These are phyloP conservation scores for Diplazon laetatorius DNA, from an alignment of 2,888 invertebrate species.

Conservation along the genomic window DNA sequence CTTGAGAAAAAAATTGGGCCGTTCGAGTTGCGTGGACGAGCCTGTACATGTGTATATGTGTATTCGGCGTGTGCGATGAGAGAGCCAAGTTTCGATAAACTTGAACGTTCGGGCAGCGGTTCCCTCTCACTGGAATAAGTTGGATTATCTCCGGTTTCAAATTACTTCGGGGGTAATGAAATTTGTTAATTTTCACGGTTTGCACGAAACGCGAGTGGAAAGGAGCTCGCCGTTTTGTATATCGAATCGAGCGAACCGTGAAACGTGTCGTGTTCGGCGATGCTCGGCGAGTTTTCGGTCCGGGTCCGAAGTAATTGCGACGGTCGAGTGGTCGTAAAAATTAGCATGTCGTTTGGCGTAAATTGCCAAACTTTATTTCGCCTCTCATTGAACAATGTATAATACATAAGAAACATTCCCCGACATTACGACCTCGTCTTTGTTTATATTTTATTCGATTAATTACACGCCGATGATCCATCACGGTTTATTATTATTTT, in stretches of 20 bases:
- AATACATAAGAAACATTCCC: not conserved
- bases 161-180: conserved; percentile 60
- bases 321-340: conserved; percentile 48
- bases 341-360: conserved; percentile 55
- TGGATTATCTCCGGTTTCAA: conserved; percentile 51
- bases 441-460: conserved; percentile 10
- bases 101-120: conserved; percentile 24
- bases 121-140: conserved; percentile 30
- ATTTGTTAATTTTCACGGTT: conserved; percentile 61
- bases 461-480: too few relatives aligned
- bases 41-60: too few relatives aligned
- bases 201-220: conserved; percentile 18
- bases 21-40: too few relatives aligned
- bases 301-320: conserved; percentile 4
- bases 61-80: not conserved
- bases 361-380: conserved; percentile 50
- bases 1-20: too few relatives aligned
- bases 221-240: conserved; percentile 28
- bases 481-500: too few relatives aligned
- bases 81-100: conserved; percentile 52
- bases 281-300: not conserved
- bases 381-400: conserved; percentile 20
- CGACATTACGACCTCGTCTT: not conserved
- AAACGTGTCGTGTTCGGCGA: not conserved
- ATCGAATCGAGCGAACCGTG: conserved; percentile 10